Conservation (phyloP, 2,113 vertebrate species). For the Bufo bufo region DNA sequence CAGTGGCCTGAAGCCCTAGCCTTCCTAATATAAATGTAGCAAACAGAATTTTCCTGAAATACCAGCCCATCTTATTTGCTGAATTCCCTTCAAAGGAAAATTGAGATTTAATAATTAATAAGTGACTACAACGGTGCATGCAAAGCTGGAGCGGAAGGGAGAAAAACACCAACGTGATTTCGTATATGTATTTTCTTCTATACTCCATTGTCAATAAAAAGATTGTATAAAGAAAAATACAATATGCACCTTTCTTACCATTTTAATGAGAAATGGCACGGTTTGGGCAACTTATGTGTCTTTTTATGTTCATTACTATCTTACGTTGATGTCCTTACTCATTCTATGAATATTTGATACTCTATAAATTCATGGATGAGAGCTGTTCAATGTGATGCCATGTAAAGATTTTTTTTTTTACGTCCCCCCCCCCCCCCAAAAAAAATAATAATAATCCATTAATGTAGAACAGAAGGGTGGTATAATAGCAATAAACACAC, state of each 20-base stretch:
- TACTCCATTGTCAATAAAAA: background rate
- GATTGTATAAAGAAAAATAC: background rate
- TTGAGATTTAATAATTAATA: conserved; percentile 10
- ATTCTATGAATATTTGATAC: background rate
- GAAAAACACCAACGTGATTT: background rate
- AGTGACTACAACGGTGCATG: background rate
- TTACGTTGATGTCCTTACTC: background rate
- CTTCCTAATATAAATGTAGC: conserved; percentile 20
- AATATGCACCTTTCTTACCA: background rate
- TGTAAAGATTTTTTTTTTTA: background rate
- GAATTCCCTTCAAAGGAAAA: background rate
- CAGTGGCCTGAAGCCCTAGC: conserved; percentile 23
- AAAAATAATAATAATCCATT: background rate
- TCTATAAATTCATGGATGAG: background rate
- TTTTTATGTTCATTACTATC: background rate
- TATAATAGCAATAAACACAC: too few species aligned
- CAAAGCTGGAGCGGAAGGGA: background rate
- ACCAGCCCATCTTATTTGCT: background rate
- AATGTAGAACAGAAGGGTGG: background rate
- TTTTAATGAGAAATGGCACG: background rate
- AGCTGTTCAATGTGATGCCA: background rate
- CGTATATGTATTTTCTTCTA: background rate
- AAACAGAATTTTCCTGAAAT: background rate
- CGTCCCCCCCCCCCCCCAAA: too few species aligned
- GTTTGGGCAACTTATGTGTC: background rate